Conservation (phyloP, 2,888 invertebrate species). For the Macrophya alboannulata region DNA sequence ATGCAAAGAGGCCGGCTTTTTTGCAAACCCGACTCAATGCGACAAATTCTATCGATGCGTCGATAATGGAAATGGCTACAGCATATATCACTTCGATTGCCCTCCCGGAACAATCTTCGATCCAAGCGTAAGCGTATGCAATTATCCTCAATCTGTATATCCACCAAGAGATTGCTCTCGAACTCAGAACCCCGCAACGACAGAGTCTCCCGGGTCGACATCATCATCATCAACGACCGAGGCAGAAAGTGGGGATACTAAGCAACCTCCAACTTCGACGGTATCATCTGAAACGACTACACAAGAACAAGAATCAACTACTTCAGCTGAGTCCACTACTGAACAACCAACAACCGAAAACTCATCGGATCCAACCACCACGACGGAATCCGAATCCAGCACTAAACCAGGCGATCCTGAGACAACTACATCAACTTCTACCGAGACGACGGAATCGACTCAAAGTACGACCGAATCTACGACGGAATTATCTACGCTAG, state of each 20-base stretch:
- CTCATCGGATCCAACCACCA: slow-evolving; percentile 45
- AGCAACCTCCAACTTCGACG: slow-evolving; percentile 44
- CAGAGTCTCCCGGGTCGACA: slow-evolving; percentile 30
- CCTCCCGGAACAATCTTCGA: slow-evolving; percentile 89
- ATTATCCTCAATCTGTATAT: slow-evolving; percentile 85
- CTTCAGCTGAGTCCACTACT: slow-evolving; percentile 49
- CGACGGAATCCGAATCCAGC: slow-evolving; percentile 52
- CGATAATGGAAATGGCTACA: slow-evolving; percentile 84
- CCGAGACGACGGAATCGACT: slow-evolving; percentile 11
- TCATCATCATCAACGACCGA: slow-evolving; percentile 45
- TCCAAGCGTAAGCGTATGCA: slow-evolving; percentile 85
- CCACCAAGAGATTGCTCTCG: slow-evolving; percentile 78
- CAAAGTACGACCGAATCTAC: slow-evolving; percentile 55
- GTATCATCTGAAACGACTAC: slow-evolving; percentile 49
- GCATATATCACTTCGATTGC: slow-evolving; percentile 86
- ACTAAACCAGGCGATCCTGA: slow-evolving; percentile 30
- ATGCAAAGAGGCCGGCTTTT: slow-evolving; percentile 84
- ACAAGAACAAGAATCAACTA: slow-evolving; percentile 58
- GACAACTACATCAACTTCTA: slow-evolving; percentile 12
- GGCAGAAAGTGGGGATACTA: slow-evolving; percentile 18
- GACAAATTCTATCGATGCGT: slow-evolving; percentile 87
- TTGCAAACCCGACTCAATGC: slow-evolving; percentile 84
- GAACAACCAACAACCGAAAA: slow-evolving; percentile 38
- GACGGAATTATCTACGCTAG: slow-evolving; percentile 36
- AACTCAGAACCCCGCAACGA: background rate